A percentile compares a stretch with the other conserved stretches of the same genome.
Conservation (phyloP, 37 sponge, comb jelly and placozoan genomes). For the Haliclona indistincta region DNA sequence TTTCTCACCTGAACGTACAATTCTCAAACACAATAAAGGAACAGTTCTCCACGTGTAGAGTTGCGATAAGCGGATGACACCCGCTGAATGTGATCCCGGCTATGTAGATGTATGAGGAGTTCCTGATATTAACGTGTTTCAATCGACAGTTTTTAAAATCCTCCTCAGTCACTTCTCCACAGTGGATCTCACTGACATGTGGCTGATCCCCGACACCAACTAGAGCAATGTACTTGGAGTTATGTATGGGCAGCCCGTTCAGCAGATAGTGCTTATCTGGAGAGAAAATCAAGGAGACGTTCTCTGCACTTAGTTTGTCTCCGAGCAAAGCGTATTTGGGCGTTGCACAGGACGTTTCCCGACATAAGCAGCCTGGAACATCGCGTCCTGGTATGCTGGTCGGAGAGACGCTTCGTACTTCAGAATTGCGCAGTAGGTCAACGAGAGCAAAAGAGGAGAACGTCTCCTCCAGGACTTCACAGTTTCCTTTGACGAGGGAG, state of each 20-base stretch:
- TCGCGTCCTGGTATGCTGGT: too few species aligned
- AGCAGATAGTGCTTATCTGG: neutral
- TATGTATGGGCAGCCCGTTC: neutral
- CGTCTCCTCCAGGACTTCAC: neutral
- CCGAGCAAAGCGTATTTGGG: neutral
- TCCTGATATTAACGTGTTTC: conserved; percentile 1
- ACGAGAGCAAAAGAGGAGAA: neutral
- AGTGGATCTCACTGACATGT: neutral
- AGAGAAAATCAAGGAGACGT: neutral
- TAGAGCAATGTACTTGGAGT: conserved; percentile 7
- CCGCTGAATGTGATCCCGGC: conserved; percentile 50
- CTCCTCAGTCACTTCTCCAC: conserved; percentile 12
- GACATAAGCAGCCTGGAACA: neutral
- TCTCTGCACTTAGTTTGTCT: neutral
- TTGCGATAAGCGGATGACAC: conserved; percentile 44
- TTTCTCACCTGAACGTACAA: conserved; percentile 47
- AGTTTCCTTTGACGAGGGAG: neutral
- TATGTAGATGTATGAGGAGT: conserved; percentile 32
- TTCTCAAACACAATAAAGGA: conserved; percentile 26
- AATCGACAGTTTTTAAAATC: neutral
- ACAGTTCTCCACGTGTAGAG: conserved; percentile 18
- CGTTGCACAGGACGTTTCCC: neutral
- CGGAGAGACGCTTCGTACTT: neutral
- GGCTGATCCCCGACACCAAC: conserved; percentile 19
- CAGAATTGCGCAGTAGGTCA: neutral